Percentiles rank a stretch among this genome's conserved stretches.
These are phyloP conservation scores for Apis dorsata DNA, from an alignment of 1,140 invertebrate genomes.

Conservation along the genomic window DNA sequence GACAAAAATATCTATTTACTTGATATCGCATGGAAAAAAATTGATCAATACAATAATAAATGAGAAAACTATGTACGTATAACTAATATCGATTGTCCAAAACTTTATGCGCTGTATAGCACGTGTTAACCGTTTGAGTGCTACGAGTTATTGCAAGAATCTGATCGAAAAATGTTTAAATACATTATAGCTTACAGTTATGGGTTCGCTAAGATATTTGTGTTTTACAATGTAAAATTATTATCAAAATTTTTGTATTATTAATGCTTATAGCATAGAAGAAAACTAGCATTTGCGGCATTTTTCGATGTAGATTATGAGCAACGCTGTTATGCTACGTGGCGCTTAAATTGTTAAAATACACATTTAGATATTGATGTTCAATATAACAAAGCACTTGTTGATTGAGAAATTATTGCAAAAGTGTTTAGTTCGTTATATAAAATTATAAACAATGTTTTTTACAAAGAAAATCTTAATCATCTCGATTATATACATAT, in stretches of 20 bases:
- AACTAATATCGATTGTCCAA: slow-evolving; percentile 28
- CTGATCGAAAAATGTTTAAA: not conserved
- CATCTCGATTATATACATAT: not conserved
- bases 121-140: not conserved
- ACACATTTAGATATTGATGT: slow-evolving; percentile 38
- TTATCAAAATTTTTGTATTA: not conserved
- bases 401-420: slow-evolving; percentile 8
- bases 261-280: too few relatives aligned
- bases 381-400: slow-evolving; percentile 37
- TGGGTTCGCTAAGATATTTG: too few relatives aligned
- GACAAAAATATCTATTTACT: slow-evolving; percentile 39
- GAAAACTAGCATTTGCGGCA: not conserved
- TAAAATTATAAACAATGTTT: slow-evolving; percentile 1
- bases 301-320: not conserved
- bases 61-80: slow-evolving; percentile 29
- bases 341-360: slow-evolving; percentile 3
- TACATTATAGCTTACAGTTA: too few relatives aligned
- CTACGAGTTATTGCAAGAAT: not conserved
- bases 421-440: not conserved
- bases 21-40: slow-evolving; percentile 19
- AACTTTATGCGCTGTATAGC: slow-evolving; percentile 18
- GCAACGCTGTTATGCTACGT: not conserved
- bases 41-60: not conserved
- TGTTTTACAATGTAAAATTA: not conserved
- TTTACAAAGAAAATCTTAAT: not conserved